Conservation (phyloP, 1,140 invertebrate genomes). For the Cotesia chilonis region DNA sequence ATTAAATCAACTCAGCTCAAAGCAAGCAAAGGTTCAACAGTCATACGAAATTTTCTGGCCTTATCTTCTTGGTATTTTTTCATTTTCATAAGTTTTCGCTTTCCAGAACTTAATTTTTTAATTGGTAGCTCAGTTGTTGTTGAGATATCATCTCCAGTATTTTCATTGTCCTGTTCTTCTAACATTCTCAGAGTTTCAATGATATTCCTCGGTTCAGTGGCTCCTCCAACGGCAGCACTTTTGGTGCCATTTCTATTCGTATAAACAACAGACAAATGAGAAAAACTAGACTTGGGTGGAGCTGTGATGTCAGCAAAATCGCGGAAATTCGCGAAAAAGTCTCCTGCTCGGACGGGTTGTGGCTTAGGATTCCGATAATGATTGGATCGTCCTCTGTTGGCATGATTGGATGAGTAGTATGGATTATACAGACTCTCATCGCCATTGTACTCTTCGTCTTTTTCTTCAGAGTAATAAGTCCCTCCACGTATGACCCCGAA, state of each 20-base stretch:
- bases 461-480: slow-evolving; percentile 78
- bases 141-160: slow-evolving; percentile 22
- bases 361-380: slow-evolving; percentile 67
- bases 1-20: slow-evolving; percentile 68
- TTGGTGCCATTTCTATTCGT: slow-evolving; percentile 75
- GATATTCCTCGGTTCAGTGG: slow-evolving; percentile 79
- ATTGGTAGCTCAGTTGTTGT: slow-evolving; percentile 55
- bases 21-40: slow-evolving; percentile 73
- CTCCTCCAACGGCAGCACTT: slow-evolving; percentile 45
- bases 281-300: slow-evolving; percentile 81
- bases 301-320: slow-evolving; percentile 89
- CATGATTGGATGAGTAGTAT: slow-evolving; percentile 73
- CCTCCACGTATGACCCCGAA: slow-evolving; percentile 88
- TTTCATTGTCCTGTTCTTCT: slow-evolving; percentile 68
- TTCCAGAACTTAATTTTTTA: slow-evolving; percentile 70
- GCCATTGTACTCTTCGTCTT: slow-evolving; percentile 64
- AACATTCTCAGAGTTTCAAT: slow-evolving; percentile 79
- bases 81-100: slow-evolving; percentile 74
- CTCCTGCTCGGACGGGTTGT: slow-evolving; percentile 56
- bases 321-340: slow-evolving; percentile 82
- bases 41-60: slow-evolving; percentile 64
- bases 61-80: slow-evolving; percentile 69
- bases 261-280: slow-evolving; percentile 83
- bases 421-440: slow-evolving; percentile 66
- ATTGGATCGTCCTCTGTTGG: slow-evolving; percentile 71